These are phyloP conservation scores for Pissodes strobi DNA, from an alignment of 1,140 invertebrate species.

Conservation along the genomic window DNA sequence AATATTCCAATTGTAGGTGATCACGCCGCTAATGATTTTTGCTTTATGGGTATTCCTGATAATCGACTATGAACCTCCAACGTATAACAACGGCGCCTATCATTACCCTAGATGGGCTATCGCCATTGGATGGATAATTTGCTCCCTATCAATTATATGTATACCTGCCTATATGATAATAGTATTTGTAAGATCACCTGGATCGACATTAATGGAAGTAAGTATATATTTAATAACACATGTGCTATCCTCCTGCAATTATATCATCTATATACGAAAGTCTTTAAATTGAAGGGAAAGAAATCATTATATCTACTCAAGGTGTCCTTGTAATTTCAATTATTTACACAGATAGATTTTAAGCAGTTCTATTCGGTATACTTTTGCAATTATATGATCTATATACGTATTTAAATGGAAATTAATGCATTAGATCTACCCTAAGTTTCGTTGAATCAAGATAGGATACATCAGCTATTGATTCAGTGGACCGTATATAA, in stretches of 20 bases:
- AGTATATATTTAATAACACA: conserved; percentile 29
- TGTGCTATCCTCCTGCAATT: not conserved
- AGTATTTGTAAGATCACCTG: conserved; percentile 71
- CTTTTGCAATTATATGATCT: too few species aligned
- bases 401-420: not conserved
- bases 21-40: conserved; percentile 79
- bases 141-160: conserved; percentile 79
- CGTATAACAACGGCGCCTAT: conserved; percentile 77
- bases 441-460: not conserved
- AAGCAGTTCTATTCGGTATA: not conserved
- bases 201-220: conserved; percentile 74
- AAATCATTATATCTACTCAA: not conserved
- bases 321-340: too few species aligned
- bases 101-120: conserved; percentile 84
- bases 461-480: not conserved
- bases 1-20: conserved; percentile 39
- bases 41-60: conserved; percentile 85
- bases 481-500: too few species aligned
- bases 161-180: conserved; percentile 82
- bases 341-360: not conserved
- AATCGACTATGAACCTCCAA: conserved; percentile 82
- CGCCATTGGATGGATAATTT: conserved; percentile 83
- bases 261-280: not conserved
- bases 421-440: too few species aligned
- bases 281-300: not conserved